These are phyloP conservation scores for Pteruthius melanotis DNA, from an alignment of 2,113 vertebrate species.

Conservation along the genomic window DNA sequence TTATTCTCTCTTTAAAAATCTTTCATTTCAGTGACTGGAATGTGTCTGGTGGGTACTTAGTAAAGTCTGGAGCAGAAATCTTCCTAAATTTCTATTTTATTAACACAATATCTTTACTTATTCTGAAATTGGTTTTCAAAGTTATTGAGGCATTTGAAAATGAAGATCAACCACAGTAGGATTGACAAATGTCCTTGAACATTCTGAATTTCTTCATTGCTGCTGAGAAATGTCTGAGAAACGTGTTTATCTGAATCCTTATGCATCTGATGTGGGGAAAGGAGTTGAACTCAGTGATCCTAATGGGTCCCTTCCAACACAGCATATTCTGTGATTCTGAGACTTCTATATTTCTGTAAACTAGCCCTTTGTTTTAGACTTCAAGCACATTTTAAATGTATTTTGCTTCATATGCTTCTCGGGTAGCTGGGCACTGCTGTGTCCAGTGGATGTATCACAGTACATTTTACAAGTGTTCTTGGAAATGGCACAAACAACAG, in stretches of 20 bases:
- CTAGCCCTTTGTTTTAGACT: not conserved
- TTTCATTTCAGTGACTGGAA: not conserved
- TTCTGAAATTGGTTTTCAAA: not conserved
- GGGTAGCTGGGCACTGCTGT: not conserved
- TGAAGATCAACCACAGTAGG: not conserved
- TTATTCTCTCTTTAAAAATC: not conserved
- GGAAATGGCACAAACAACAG: not conserved
- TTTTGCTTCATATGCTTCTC: not conserved
- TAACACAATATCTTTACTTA: not conserved
- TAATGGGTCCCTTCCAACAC: not conserved
- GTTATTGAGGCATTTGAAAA: not conserved
- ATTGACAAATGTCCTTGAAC: not conserved
- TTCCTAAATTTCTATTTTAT: slow-evolving; percentile 1
- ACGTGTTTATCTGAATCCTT: not conserved
- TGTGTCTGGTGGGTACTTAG: not conserved
- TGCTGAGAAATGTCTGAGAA: not conserved
- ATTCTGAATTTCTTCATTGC: not conserved
- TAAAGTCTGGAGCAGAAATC: not conserved
- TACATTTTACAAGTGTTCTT: not conserved
- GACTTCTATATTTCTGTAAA: not conserved
- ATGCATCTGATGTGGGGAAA: not conserved
- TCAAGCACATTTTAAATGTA: not conserved
- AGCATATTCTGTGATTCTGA: not conserved
- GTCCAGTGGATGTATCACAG: not conserved
- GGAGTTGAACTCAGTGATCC: not conserved